A percentile compares a stretch with the other conserved stretches of the same genome.
Evolutionary conservation across 2,797 vertebrate genomes (phyloP).

Genomic region (Galagoides demidoff): DNA sequence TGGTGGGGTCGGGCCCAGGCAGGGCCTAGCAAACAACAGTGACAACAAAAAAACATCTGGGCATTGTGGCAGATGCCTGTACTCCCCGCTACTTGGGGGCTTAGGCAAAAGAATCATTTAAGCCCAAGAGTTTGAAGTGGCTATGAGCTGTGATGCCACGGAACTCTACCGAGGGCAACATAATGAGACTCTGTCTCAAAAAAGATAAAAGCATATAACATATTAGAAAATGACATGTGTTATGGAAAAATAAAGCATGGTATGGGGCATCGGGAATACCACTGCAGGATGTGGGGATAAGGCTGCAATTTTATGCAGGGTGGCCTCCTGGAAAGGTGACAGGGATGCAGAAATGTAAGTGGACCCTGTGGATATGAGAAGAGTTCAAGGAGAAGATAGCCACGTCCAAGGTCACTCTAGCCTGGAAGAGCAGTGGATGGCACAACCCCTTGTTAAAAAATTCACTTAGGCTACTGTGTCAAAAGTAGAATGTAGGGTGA

Average conservation of each 20-base stretch:
- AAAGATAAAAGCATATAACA: not conserved
- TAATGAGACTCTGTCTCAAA: too few relatives aligned
- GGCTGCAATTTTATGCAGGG: not conserved
- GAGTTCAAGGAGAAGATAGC: not conserved
- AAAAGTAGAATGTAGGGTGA: not conserved
- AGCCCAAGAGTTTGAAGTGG: too few relatives aligned
- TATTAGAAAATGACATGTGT: not conserved
- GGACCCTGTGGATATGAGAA: fast-evolving
- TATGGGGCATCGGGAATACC: not conserved
- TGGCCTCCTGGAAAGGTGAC: not conserved
- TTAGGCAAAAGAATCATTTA: too few relatives aligned
- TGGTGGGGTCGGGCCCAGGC: too few relatives aligned
- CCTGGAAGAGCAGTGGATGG: fast-evolving
- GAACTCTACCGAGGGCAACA: too few relatives aligned
- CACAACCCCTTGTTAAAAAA: not conserved
- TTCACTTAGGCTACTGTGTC: not conserved
- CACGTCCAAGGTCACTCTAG: not conserved
- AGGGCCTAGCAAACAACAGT: too few relatives aligned
- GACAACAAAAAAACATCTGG: too few relatives aligned
- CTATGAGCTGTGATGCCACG: too few relatives aligned
- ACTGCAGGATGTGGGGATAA: too few relatives aligned
- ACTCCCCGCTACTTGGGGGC: too few relatives aligned
- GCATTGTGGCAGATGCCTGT: too few relatives aligned
- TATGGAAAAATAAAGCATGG: not conserved
- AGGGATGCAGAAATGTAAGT: not conserved